A percentile compares a stretch with the other conserved stretches of the same genome.
phyloP scores from a whole-genome alignment of 2,888 invertebrate species.

The Epirrhoe alternata region DNA sequence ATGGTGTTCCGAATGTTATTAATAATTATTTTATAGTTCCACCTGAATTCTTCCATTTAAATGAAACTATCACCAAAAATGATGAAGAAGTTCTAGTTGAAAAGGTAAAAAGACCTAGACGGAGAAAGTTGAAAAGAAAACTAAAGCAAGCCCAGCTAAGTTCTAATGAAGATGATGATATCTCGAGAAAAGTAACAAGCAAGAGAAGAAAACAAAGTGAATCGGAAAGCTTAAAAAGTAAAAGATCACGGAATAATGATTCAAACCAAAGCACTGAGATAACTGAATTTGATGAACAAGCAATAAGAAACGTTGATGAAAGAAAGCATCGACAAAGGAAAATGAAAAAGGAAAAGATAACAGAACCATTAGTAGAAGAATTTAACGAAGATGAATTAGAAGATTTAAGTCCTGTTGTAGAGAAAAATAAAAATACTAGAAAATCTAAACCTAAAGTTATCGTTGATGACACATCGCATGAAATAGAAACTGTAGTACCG shows the following conservation, averaged over 20 bases:
- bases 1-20: slow-evolving; percentile 49
- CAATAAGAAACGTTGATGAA: not conserved
- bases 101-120: slow-evolving; percentile 11
- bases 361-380: not conserved
- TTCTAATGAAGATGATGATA: slow-evolving; percentile 9
- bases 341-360: slow-evolving; percentile 5
- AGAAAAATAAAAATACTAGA: not conserved
- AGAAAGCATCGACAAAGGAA: slow-evolving; percentile 10
- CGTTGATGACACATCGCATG: slow-evolving; percentile 3
- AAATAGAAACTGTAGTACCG: not conserved
- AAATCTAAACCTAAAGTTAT: slow-evolving; percentile 8
- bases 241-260: slow-evolving; percentile 19
- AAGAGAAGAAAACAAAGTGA: slow-evolving; percentile 19
- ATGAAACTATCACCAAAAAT: slow-evolving; percentile 33
- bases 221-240: slow-evolving; percentile 20
- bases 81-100: not conserved
- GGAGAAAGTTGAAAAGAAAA: slow-evolving; percentile 18
- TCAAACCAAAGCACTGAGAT: slow-evolving; percentile 12
- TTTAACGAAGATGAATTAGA: slow-evolving; percentile 9
- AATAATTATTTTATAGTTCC: slow-evolving; percentile 61
- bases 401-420: not conserved
- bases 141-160: slow-evolving; percentile 4
- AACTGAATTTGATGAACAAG: slow-evolving; percentile 13
- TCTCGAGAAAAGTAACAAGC: not conserved
- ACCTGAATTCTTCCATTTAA: slow-evolving; percentile 47